A percentile compares a stretch with the other conserved stretches of the same genome.
phyloP scores from a whole-genome alignment of 2,113 vertebrate genomes.

The Pygoscelis adeliae region DNA sequence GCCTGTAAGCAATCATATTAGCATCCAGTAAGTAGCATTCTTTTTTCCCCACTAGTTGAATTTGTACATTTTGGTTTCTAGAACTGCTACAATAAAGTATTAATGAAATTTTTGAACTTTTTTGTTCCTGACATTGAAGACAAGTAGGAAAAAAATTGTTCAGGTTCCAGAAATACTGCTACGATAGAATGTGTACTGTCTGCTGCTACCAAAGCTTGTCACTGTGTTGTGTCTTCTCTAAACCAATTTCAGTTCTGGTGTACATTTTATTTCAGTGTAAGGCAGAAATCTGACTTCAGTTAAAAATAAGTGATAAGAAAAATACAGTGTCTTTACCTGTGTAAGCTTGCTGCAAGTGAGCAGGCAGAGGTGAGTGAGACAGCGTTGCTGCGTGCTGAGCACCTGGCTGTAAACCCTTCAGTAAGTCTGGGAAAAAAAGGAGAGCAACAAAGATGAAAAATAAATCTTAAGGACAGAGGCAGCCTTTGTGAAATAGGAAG shows the following conservation, averaged over 20 bases:
- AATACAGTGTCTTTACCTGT: conserved; percentile 81
- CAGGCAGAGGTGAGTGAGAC: conserved; percentile 88
- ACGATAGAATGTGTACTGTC: background rate
- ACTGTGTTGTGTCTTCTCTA: background rate
- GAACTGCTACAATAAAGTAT: background rate
- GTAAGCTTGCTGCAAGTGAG: conserved; percentile 94
- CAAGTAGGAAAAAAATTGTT: background rate
- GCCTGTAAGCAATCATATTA: background rate
- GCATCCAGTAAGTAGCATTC: background rate
- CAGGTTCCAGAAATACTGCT: background rate
- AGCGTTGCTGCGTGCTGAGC: conserved; percentile 83
- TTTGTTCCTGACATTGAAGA: background rate
- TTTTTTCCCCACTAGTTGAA: background rate
- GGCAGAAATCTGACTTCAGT: background rate
- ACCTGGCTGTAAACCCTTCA: conserved; percentile 97
- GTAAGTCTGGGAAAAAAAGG: conserved; percentile 81
- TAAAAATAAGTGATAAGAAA: background rate
- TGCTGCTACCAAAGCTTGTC: background rate
- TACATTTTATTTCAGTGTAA: background rate
- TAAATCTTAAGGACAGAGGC: background rate
- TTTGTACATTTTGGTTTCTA: background rate
- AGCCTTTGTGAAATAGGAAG: background rate
- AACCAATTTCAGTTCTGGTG: background rate
- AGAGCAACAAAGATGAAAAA: background rate
- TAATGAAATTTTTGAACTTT: background rate